A percentile compares a stretch with the other conserved stretches of the same genome.
Conservation (phyloP, 2,888 invertebrate genomes). For the Acanthosepion lycidas region DNA sequence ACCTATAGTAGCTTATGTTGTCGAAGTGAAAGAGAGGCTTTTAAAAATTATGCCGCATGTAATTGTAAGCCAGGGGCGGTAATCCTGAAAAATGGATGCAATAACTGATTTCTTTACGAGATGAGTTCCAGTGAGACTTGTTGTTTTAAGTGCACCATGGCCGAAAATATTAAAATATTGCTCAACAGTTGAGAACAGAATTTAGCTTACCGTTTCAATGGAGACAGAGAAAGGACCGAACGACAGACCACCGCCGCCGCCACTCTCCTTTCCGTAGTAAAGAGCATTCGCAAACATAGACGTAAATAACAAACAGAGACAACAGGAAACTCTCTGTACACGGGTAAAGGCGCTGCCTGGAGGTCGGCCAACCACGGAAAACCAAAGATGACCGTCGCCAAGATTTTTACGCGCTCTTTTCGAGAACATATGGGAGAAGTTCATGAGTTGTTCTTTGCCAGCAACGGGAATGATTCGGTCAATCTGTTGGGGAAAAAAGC, state of each 20-base stretch:
- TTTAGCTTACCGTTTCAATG: slow-evolving; percentile 74
- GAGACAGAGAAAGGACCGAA: slow-evolving; percentile 76
- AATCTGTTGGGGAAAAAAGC: slow-evolving; percentile 68
- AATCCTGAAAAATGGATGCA: neutral
- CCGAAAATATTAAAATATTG: neutral
- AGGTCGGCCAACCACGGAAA: slow-evolving; percentile 77
- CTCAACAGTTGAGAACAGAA: neutral
- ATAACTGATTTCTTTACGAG: neutral
- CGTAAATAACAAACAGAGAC: slow-evolving; percentile 76
- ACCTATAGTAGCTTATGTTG: too few species aligned
- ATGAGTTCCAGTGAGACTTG: neutral
- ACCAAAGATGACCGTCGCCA: slow-evolving; percentile 77
- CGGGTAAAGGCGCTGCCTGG: slow-evolving; percentile 76
- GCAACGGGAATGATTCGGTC: slow-evolving; percentile 77
- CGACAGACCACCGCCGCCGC: slow-evolving; percentile 65
- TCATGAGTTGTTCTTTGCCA: slow-evolving; percentile 75
- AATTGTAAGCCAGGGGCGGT: too few species aligned
- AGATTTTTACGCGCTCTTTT: slow-evolving; percentile 74
- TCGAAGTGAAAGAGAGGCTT: too few species aligned
- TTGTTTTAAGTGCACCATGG: neutral
- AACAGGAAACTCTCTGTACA: slow-evolving; percentile 76
- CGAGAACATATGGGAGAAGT: slow-evolving; percentile 76
- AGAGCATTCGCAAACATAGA: slow-evolving; percentile 78
- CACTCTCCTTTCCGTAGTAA: slow-evolving; percentile 74
- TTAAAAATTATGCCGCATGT: too few species aligned